Percentiles rank a stretch among this genome's conserved stretches.
These are phyloP conservation scores for Aphidius colemani DNA, from an alignment of 2,888 invertebrate species.

Conservation along the genomic window DNA sequence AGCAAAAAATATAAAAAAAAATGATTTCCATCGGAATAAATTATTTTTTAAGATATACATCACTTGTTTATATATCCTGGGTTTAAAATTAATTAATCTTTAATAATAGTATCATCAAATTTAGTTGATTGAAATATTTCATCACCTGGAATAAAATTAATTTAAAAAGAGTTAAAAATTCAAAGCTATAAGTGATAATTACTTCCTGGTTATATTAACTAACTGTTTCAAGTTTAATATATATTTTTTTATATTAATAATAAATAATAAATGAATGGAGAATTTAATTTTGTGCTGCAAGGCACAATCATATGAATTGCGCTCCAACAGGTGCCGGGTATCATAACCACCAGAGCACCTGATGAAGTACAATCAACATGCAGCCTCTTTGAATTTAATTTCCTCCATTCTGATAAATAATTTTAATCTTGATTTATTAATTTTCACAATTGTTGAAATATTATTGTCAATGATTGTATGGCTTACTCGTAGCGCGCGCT, in stretches of 20 bases:
- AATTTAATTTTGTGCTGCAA: conserved; percentile 37
- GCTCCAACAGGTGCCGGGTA: conserved; percentile 99
- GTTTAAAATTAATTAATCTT: too few relatives aligned
- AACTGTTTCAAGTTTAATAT: too few relatives aligned
- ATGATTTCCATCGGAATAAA: neutral
- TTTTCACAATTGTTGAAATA: conserved; percentile 14
- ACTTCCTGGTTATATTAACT: too few relatives aligned
- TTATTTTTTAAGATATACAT: neutral
- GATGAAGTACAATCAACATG: conserved; percentile 99
- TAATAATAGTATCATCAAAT: too few relatives aligned
- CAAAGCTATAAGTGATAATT: too few relatives aligned
- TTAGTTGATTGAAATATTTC: too few relatives aligned
- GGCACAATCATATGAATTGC: conserved; percentile 84
- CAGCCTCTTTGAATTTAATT: conserved; percentile 64
- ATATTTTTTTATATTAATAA: too few relatives aligned
- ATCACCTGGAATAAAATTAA: too few relatives aligned
- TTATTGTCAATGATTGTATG: conserved; percentile 16
- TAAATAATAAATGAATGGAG: too few relatives aligned
- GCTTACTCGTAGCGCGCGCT: conserved; percentile 85
- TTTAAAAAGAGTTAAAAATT: too few relatives aligned
- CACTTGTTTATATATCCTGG: too few relatives aligned
- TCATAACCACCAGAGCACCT: conserved; percentile 93
- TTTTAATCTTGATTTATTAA: neutral
- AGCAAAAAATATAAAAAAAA: neutral
- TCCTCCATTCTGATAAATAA: conserved; percentile 15